phyloP scores from a whole-genome alignment of 2,113 vertebrate genomes.

The Rhipidura dahli region DNA sequence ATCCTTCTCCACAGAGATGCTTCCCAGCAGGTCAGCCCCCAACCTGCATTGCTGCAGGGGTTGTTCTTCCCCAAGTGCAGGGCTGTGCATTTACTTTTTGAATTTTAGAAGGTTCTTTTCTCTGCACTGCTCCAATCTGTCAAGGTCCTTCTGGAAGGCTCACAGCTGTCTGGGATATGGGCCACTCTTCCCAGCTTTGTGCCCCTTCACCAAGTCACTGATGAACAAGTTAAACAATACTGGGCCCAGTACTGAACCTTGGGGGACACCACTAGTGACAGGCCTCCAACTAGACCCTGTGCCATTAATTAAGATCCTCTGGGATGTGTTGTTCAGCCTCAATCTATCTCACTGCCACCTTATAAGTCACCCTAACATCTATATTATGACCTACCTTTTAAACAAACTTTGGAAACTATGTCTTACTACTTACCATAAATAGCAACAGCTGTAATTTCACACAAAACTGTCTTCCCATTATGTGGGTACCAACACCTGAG shows the following conservation, averaged over 20 bases:
- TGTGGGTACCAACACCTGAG: background rate
- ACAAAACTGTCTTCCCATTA: background rate
- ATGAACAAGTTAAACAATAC: background rate
- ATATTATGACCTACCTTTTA: background rate
- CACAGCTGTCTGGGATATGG: background rate
- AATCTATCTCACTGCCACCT: background rate
- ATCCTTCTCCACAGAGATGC: background rate
- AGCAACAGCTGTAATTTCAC: background rate
- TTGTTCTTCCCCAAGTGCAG: background rate
- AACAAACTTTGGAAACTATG: background rate
- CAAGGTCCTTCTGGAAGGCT: background rate
- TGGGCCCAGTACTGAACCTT: background rate
- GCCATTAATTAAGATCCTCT: background rate
- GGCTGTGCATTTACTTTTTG: background rate
- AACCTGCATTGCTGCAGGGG: background rate
- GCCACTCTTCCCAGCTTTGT: background rate
- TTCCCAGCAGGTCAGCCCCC: background rate
- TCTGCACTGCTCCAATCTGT: background rate
- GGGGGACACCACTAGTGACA: background rate
- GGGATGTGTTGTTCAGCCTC: background rate
- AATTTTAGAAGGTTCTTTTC: background rate
- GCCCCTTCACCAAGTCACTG: background rate
- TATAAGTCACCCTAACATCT: background rate
- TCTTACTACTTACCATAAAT: background rate
- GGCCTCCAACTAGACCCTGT: background rate